phyloP scores from a whole-genome alignment of 2,888 invertebrate genomes.

The Polydrusus cervinus region DNA sequence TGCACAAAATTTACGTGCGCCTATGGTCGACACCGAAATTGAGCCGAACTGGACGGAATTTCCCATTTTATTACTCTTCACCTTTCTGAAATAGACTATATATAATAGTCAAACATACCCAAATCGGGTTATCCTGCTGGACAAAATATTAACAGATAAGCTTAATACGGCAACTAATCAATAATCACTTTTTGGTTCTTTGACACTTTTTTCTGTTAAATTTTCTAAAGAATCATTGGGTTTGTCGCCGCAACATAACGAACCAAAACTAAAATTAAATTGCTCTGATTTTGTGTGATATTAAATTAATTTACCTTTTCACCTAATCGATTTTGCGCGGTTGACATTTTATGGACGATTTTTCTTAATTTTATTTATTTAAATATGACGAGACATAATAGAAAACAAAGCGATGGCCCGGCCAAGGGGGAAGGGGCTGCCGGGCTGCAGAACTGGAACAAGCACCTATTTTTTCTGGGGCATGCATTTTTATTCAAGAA shows the following conservation, averaged over 20 bases:
- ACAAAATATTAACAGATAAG: background rate
- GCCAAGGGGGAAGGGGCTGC: no score
- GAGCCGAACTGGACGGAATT: no score
- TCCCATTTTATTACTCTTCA: no score
- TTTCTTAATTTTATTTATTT: background rate
- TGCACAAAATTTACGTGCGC: no score
- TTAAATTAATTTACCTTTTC: slow-evolving; percentile 13
- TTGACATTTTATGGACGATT: slow-evolving; percentile 13
- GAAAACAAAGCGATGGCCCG: no score
- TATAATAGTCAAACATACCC: background rate
- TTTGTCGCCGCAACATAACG: background rate
- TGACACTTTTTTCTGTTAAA: background rate
- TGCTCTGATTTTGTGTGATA: background rate
- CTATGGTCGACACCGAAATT: no score
- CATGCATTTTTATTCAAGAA: no score
- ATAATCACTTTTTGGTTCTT: background rate
- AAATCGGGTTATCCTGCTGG: background rate
- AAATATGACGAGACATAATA: no score
- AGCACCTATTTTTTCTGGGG: no score
- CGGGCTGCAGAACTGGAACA: no score
- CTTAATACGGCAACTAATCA: background rate
- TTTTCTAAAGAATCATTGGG: background rate
- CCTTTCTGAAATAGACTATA: no score
- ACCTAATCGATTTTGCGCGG: slow-evolving; percentile 14
- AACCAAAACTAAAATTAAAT: background rate